These are phyloP conservation scores for Papilio helenus DNA, from an alignment of 1,140 invertebrate species.

Conservation along the genomic window DNA sequence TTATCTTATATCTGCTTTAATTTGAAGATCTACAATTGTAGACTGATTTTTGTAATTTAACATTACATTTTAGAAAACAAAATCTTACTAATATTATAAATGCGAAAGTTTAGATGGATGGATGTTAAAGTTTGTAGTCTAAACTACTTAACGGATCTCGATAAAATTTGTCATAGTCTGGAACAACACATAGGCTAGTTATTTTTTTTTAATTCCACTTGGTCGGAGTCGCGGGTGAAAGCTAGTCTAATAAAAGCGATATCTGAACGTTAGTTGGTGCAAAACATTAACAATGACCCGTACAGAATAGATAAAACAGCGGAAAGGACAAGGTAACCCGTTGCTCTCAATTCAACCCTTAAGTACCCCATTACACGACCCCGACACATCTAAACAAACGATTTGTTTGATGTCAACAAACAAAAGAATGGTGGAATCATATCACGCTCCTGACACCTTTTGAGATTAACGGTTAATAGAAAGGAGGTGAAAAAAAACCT, in stretches of 20 bases:
- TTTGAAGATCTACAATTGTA: neutral
- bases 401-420: constrained; percentile 81
- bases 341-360: constrained; percentile 73
- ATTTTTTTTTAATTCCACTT: too few species aligned
- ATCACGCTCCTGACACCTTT: constrained; percentile 52
- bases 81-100: too few species aligned
- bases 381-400: constrained; percentile 72
- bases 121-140: too few species aligned
- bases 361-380: constrained; percentile 72
- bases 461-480: constrained; percentile 75
- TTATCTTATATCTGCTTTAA: neutral
- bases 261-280: constrained; percentile 42
- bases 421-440: constrained; percentile 74
- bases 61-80: neutral
- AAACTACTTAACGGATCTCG: too few species aligned
- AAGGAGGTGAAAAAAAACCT: constrained; percentile 65
- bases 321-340: constrained; percentile 76
- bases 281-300: constrained; percentile 53
- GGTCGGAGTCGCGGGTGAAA: too few species aligned
- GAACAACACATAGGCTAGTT: too few species aligned
- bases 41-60: neutral
- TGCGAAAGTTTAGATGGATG: too few species aligned
- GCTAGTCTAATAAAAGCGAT: neutral
- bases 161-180: too few species aligned
- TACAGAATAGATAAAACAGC: constrained; percentile 60